phyloP scores from a whole-genome alignment of 1,140 invertebrate species.

The Whitmania pigra region DNA sequence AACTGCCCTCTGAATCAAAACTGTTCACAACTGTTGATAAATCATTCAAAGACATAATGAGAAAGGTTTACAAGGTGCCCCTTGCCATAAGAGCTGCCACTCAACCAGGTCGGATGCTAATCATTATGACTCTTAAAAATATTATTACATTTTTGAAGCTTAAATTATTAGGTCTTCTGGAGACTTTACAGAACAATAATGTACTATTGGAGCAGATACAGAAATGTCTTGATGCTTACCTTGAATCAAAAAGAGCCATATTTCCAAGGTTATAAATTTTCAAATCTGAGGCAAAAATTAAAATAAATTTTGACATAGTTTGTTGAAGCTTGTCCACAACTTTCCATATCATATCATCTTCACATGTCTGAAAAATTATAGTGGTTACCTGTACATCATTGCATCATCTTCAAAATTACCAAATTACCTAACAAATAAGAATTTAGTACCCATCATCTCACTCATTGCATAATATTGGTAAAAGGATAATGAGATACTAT shows the following conservation, averaged over 20 bases:
- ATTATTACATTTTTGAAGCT: not conserved
- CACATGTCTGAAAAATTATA: not conserved
- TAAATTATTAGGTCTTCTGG: conserved; percentile 34
- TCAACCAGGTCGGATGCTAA: conserved; percentile 29
- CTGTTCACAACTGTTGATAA: conserved; percentile 71
- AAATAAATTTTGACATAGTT: no score
- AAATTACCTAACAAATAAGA: no score
- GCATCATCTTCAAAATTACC: conserved; percentile 4
- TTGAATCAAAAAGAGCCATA: conserved; percentile 43
- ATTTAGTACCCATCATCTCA: no score
- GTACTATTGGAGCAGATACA: conserved; percentile 42
- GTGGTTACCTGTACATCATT: not conserved
- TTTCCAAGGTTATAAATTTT: conserved; percentile 37
- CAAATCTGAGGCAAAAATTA: not conserved
- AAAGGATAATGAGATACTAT: no score
- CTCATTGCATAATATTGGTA: no score
- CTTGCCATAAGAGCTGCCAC: conserved; percentile 41
- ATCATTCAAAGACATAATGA: conserved; percentile 73
- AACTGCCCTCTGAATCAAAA: conserved; percentile 68
- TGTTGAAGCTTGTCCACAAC: no score
- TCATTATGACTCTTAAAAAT: not conserved
- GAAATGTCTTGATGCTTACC: conserved; percentile 43
- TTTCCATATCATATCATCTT: no score
- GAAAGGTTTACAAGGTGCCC: conserved; percentile 38
- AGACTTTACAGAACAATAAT: conserved; percentile 44